Evolutionary conservation across 1,140 invertebrate genomes (phyloP), one percentile per base, ranked within the genome.

Genomic region (Conus ventricosus): DNA sequence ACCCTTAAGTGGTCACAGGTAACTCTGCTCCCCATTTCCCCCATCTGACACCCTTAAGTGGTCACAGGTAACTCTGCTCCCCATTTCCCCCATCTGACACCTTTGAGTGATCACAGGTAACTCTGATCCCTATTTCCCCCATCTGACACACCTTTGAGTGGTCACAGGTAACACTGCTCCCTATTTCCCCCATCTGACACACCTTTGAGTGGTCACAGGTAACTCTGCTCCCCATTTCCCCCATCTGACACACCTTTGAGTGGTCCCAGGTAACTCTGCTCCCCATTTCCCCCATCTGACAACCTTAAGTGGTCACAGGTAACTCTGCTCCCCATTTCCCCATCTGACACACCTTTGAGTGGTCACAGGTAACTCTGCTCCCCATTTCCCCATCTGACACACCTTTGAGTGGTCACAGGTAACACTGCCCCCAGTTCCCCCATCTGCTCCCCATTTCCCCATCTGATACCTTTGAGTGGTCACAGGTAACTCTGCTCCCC

Each of bases 351-450:
- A 96, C 96, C 83, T 95, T 96, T 76, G 95, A 96, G 1, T 97
- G 97, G 97, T 97, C 97, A 20, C 95, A 96, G 95, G 97, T 97
- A 95, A 95, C 86, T 51, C 60, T 97, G 97, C 93, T 96, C 93
- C 96, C 96, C 0, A 96, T n/a, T 57, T 96, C 0, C 96, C 96
- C 7, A 96, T 96, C 90, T 98, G 97, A 97, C 94, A 96, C 63
- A 96, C 96, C 84, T 95, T 96, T 75, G 95, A 96, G 2, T 97
- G 97, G 97, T 97, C 97, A 20, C 95, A 96, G 96, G 97, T 97
- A 95, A 95, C 86, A 25, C 27, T 85, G 55, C 93, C 96, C 96
- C n/a, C n/a, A n/a, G n/a, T n/a, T 90, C 97, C 97, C 97, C 55
- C 8, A 96, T 96, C 90, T 57, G 55, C 55, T n/a, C n/a, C n/a